Percentiles rank a stretch among this genome's conserved stretches.
These are phyloP conservation scores for Pachymerium ferrugineum DNA, from an alignment of 2,888 invertebrate genomes.

Conservation along the genomic window DNA sequence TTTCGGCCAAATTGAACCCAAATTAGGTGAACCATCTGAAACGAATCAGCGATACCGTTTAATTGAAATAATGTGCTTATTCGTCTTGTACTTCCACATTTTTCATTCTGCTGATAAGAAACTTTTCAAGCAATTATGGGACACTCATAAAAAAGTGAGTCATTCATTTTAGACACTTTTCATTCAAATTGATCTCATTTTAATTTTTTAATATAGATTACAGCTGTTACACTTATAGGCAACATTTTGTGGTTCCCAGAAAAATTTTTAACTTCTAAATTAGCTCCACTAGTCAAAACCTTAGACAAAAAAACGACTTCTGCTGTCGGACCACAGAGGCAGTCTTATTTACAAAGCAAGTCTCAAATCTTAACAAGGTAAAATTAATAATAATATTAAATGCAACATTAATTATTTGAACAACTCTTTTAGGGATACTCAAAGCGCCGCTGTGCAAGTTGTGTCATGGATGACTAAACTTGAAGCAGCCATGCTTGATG, in stretches of 20 bases:
- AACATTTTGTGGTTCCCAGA: constrained; percentile 81
- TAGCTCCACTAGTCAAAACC: constrained; percentile 54
- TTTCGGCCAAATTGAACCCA: constrained; percentile 43
- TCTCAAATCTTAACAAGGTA: constrained; percentile 53
- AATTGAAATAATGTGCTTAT: constrained; percentile 48
- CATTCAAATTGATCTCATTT: not conserved
- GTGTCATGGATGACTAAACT: constrained; percentile 60
- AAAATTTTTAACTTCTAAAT: constrained; percentile 65
- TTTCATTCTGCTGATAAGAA: constrained; percentile 75
- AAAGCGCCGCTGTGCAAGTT: constrained; percentile 52
- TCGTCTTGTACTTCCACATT: constrained; percentile 48
- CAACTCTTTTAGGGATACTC: constrained; percentile 52
- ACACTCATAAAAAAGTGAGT: constrained; percentile 67
- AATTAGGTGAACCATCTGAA: constrained; percentile 40
- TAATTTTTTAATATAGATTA: constrained; percentile 53
- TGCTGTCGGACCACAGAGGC: constrained; percentile 46
- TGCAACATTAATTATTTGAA: not conserved
- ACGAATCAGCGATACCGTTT: constrained; percentile 45
- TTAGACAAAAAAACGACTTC: constrained; percentile 52
- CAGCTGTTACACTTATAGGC: constrained; percentile 71
- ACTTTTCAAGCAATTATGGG: constrained; percentile 64
- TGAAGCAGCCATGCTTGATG: constrained; percentile 52
- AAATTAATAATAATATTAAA: not conserved
- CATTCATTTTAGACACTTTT: not conserved
- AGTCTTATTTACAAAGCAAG: constrained; percentile 52